These are phyloP conservation scores for Vireo griseus DNA, from an alignment of 2,797 vertebrate species.

Conservation along the genomic window DNA sequence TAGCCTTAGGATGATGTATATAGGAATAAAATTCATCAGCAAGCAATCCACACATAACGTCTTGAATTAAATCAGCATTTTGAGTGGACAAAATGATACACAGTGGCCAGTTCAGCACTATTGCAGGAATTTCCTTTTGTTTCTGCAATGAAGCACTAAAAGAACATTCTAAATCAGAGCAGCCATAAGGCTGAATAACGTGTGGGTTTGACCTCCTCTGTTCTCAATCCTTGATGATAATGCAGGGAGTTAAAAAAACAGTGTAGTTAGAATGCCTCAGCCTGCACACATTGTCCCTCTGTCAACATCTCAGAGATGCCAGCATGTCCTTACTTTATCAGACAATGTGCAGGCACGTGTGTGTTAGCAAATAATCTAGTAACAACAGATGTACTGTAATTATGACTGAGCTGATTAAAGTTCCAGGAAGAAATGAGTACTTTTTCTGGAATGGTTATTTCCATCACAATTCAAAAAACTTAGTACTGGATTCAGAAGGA, in stretches of 20 bases:
- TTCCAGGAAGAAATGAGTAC: background rate
- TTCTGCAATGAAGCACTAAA: background rate
- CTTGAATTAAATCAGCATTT: constrained; percentile 4
- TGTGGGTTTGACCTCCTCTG: background rate
- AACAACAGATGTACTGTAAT: constrained; percentile 24
- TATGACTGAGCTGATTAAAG: constrained; percentile 30
- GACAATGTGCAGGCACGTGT: background rate
- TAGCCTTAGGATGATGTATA: background rate
- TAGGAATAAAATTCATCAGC: background rate
- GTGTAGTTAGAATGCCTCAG: background rate
- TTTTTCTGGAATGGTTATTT: background rate
- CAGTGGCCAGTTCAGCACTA: background rate
- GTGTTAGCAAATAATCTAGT: constrained; percentile 34
- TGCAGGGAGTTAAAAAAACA: background rate
- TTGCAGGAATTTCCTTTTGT: background rate
- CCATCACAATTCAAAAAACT: background rate
- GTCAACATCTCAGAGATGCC: background rate
- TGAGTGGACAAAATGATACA: background rate
- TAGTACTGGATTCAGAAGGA: background rate
- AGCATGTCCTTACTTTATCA: background rate
- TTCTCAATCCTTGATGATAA: background rate
- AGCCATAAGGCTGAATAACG: background rate
- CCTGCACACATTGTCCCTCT: background rate
- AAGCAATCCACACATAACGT: background rate
- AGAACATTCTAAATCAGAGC: background rate